Conservation (phyloP, 2,113 vertebrate species). For the Ictalurus furcatus region DNA sequence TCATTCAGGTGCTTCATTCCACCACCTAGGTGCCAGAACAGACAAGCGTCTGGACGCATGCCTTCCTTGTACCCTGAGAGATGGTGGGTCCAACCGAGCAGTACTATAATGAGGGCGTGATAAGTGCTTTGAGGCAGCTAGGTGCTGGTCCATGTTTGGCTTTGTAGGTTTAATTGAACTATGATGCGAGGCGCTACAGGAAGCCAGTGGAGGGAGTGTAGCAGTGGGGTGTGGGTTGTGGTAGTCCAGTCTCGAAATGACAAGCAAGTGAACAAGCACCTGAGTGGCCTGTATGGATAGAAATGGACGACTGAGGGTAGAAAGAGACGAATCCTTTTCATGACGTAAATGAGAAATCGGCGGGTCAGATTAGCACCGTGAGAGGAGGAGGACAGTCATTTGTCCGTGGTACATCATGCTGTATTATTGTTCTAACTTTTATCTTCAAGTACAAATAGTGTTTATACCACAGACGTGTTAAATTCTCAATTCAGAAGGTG, state of each 20-base stretch:
- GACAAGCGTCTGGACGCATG: too few species aligned
- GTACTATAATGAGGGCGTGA: background rate
- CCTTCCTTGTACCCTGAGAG: background rate
- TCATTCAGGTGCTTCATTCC: too few species aligned
- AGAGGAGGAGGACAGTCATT: background rate
- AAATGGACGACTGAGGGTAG: too few species aligned
- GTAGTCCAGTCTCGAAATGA: background rate
- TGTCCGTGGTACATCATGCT: background rate
- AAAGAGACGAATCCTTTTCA: background rate
- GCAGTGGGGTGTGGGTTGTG: background rate
- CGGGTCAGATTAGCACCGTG: background rate
- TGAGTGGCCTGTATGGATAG: background rate
- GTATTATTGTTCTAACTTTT: background rate
- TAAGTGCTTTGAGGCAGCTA: background rate
- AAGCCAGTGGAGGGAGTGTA: background rate
- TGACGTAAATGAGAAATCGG: background rate
- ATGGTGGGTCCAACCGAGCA: background rate
- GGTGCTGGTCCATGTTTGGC: background rate
- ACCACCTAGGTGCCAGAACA: too few species aligned
- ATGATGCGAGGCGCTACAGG: too few species aligned
- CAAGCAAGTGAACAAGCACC: background rate
- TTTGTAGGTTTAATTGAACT: background rate
- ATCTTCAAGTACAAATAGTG: background rate
- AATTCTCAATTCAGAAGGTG: too few species aligned
- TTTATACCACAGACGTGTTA: background rate